Evolutionary conservation across 2,888 invertebrate species (phyloP), one percentile per base, ranked within the genome.

Genomic region (Penaeus monodon): DNA sequence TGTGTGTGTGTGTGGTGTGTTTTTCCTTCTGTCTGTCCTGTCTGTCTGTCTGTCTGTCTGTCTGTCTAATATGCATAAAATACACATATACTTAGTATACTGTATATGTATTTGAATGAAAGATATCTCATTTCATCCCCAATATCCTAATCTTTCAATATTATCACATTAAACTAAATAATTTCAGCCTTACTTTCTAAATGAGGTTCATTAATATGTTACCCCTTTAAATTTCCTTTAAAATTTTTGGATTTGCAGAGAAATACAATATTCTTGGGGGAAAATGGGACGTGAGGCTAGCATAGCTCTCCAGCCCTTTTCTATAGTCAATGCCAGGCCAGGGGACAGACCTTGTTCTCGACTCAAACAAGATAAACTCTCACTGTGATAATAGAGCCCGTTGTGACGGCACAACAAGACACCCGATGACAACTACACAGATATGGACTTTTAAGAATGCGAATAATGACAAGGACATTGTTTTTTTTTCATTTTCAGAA

Each of bases 271-370:
- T 64, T 33, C 82, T 63, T 82, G 33, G 82, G n/a, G 82, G 22
- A 73, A 73, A 33, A 73, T 73, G 73, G 82, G 82, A n/a, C 82
- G 82, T 20, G 27, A 57, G 63, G 82, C 82, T 22, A 63, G 74
- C 38, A 70, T 82, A 73, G 64, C n/a, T 33, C 63, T 82, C 24
- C 82, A 82, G 6, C 82, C n/a, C n/a, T n/a, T n/a, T 82, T 33
- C 70, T 82, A 24, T 82, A 82, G 73, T 33, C 33, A 20, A 38
- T 20, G 33, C 33, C 64, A 7, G 10, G 70, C 29, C 79, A 64
- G 24, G n/a, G 24, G n/a, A 44, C 68, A 20, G 27, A 33, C 29
- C 22, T 44, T 57, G 57, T 22, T 27, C 77, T 22, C n/a, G 20
- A 17, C 44, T 77, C n/a, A 27, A 14, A 57, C 38, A 17, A 29